phyloP scores from a whole-genome alignment of 1,140 invertebrate species.

The Drosophila rhopaloa region DNA sequence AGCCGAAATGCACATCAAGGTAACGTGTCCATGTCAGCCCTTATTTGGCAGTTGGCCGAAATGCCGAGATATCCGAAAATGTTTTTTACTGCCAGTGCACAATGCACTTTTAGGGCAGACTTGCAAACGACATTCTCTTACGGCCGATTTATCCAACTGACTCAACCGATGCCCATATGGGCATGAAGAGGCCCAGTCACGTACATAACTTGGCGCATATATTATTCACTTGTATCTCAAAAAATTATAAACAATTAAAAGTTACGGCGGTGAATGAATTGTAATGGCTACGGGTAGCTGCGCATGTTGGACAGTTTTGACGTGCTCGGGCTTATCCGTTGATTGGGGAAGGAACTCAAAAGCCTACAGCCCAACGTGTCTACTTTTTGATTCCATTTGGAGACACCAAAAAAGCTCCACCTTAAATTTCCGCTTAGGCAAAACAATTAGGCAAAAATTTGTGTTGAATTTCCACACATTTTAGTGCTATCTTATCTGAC shows the following conservation, averaged over 20 bases:
- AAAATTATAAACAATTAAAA: constrained; percentile 62
- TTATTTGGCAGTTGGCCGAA: constrained; percentile 63
- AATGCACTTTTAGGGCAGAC: constrained; percentile 72
- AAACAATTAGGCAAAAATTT: constrained; percentile 31
- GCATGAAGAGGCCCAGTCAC: constrained; percentile 37
- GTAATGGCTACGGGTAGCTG: constrained; percentile 43
- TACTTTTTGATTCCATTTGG: constrained; percentile 2
- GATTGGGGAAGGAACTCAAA: constrained; percentile 21
- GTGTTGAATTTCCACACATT: constrained; percentile 4
- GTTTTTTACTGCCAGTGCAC: constrained; percentile 2
- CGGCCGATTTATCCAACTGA: constrained; percentile 19
- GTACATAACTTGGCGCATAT: constrained; percentile 36
- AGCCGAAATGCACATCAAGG: constrained; percentile 57
- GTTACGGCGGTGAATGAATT: constrained; percentile 36
- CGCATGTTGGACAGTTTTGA: constrained; percentile 53
- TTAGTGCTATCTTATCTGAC: constrained; percentile 31
- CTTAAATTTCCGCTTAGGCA: constrained; percentile 3
- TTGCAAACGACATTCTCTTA: constrained; percentile 41
- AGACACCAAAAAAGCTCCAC: constrained; percentile 4
- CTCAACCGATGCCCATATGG: constrained; percentile 29
- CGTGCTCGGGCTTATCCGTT: constrained; percentile 41
- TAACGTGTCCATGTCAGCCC: constrained; percentile 64
- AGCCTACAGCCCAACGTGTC: background rate
- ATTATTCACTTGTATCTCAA: constrained; percentile 34
- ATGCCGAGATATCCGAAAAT: constrained; percentile 41